Conservation (phyloP, 2,888 invertebrate species). For the Microplitis deprimator region DNA sequence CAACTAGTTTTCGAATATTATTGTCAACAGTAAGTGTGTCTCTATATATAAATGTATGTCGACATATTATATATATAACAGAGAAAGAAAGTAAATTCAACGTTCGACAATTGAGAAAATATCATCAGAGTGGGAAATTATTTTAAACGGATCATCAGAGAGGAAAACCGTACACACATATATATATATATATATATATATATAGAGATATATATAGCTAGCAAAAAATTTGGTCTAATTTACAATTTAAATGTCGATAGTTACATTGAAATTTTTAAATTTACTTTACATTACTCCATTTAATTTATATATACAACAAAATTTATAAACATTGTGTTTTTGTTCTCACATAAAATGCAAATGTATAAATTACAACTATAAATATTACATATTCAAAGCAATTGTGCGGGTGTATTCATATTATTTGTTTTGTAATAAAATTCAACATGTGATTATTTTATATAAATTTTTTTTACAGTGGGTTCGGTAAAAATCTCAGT, state of each 20-base stretch:
- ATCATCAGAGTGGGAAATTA: constrained; percentile 5
- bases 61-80: neutral
- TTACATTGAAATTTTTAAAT: neutral
- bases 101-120: neutral
- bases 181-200: no score
- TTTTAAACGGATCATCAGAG: neutral
- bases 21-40: neutral
- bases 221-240: neutral
- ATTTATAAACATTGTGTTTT: neutral
- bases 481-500: neutral
- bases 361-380: neutral
- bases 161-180: neutral
- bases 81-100: neutral
- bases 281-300: neutral
- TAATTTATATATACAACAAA: neutral
- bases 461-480: neutral
- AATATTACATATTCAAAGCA: neutral
- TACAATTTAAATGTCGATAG: neutral
- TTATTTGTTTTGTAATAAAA: neutral
- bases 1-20: constrained; percentile 56
- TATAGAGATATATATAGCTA: neutral
- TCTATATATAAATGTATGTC: neutral
- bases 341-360: neutral
- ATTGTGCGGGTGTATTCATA: neutral
- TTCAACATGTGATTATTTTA: neutral